A percentile compares a stretch with the other conserved stretches of the same genome.
Evolutionary conservation across 2,888 invertebrate genomes (phyloP).

Genomic region (Chymomyza fuscimana): DNA sequence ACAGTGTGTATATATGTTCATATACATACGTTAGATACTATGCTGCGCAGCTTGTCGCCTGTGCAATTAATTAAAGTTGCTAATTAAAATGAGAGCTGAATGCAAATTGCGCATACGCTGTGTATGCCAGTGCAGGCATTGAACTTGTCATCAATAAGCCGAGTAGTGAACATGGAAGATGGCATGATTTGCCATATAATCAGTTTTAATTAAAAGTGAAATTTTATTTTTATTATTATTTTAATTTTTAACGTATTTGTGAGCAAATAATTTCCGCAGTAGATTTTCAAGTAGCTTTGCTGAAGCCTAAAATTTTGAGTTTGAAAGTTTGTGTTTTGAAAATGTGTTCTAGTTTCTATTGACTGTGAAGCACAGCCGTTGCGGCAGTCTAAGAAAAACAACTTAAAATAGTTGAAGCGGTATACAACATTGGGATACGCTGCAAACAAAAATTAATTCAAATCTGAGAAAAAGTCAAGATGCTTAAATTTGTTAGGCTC

Average conservation of each 20-base stretch:
- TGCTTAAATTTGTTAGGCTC: too few species aligned
- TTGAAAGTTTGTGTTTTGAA: too few species aligned
- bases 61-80: constrained; percentile 43
- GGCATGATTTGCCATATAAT: neutral
- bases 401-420: too few species aligned
- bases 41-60: constrained; percentile 40
- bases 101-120: constrained; percentile 59
- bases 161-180: neutral
- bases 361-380: too few species aligned
- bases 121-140: constrained; percentile 49
- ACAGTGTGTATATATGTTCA: too few species aligned
- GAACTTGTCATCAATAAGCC: constrained; percentile 56
- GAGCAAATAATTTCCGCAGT: neutral
- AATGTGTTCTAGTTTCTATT: too few species aligned
- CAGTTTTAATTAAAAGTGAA: neutral
- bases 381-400: too few species aligned
- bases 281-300: too few species aligned
- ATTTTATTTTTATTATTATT: neutral
- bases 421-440: too few species aligned
- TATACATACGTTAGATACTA: neutral
- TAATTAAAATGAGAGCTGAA: constrained; percentile 52
- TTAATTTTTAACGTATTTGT: neutral
- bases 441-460: too few species aligned
- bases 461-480: too few species aligned
- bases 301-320: too few species aligned